Percentiles rank a stretch among this genome's conserved stretches.
Evolutionary conservation across 1,140 invertebrate genomes (phyloP).

Genomic region (Apis cerana): DNA sequence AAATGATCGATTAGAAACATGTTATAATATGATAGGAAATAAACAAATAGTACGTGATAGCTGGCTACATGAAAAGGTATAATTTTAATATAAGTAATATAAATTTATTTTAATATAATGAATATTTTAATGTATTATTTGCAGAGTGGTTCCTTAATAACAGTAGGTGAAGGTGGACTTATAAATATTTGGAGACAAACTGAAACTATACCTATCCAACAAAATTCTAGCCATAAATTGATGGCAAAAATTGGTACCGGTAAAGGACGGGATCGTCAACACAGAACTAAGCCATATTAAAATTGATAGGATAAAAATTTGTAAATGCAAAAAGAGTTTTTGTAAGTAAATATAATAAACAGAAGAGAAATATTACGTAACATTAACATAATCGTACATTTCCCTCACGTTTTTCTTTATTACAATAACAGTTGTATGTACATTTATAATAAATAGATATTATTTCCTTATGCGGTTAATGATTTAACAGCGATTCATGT

Average conservation of each 20-base stretch:
- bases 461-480: constrained; percentile 72
- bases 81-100: constrained; percentile 36
- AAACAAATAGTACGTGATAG: constrained; percentile 86
- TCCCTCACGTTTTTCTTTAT: constrained; percentile 74
- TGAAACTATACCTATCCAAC: constrained; percentile 55
- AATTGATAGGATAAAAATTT: constrained; percentile 49
- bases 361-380: constrained; percentile 41
- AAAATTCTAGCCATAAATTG: constrained; percentile 61
- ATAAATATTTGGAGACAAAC: constrained; percentile 83
- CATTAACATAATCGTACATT: constrained; percentile 57
- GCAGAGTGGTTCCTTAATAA: constrained; percentile 83
- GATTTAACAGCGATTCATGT: constrained; percentile 72
- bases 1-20: constrained; percentile 81
- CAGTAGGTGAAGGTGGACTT: constrained; percentile 85
- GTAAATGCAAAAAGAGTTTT: constrained; percentile 54
- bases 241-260: constrained; percentile 69
- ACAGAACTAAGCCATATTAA: constrained; percentile 76
- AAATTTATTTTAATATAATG: neutral
- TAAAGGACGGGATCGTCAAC: constrained; percentile 72
- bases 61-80: constrained; percentile 83
- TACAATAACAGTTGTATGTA: constrained; percentile 79
- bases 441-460: constrained; percentile 79
- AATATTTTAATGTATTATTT: constrained; percentile 45
- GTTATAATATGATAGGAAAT: constrained; percentile 83
- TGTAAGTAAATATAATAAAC: constrained; percentile 52